Evolutionary conservation across 92 coral and sea anemone species (phyloP).

Genomic region (Parazoanthus swiftii): DNA sequence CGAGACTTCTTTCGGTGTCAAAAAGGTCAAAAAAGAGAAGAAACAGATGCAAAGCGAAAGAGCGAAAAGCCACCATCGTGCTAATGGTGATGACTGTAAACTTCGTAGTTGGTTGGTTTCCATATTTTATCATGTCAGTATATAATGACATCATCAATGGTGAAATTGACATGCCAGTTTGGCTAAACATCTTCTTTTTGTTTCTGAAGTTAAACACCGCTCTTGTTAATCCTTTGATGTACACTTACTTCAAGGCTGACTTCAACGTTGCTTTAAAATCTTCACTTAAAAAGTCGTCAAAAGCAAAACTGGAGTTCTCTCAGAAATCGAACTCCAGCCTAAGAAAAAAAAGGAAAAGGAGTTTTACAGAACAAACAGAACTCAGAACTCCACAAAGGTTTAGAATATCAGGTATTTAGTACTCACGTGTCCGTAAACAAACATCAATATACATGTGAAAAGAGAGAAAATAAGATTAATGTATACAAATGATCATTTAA

Average conservation of each 20-base stretch:
- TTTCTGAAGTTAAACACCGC: conserved; percentile 68
- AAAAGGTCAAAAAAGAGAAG: conserved; percentile 4
- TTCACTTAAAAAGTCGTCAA: neutral
- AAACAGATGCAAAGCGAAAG: conserved; percentile 45
- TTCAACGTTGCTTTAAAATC: conserved; percentile 57
- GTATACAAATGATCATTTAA: too few relatives aligned
- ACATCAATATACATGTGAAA: neutral
- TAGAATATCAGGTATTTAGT: neutral
- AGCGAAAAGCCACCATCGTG: conserved; percentile 47
- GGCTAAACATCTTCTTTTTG: conserved; percentile 51
- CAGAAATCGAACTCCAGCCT: neutral
- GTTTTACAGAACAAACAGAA: neutral
- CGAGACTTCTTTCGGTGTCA: neutral
- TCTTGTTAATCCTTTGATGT: conserved; percentile 61
- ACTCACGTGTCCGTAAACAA: too few relatives aligned
- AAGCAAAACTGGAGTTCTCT: neutral
- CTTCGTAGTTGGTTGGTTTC: conserved; percentile 73
- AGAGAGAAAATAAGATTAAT: too few relatives aligned
- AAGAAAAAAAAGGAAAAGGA: neutral
- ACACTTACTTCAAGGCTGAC: conserved; percentile 68
- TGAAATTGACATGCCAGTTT: conserved; percentile 46
- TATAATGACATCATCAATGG: conserved; percentile 45
- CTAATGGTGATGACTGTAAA: conserved; percentile 56
- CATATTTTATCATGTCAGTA: conserved; percentile 63
- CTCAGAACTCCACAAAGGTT: neutral